Percentiles rank a stretch among this genome's conserved stretches.
Evolutionary conservation across 2,888 invertebrate genomes (phyloP).

Genomic region (Trypoxylon attenuatum): DNA sequence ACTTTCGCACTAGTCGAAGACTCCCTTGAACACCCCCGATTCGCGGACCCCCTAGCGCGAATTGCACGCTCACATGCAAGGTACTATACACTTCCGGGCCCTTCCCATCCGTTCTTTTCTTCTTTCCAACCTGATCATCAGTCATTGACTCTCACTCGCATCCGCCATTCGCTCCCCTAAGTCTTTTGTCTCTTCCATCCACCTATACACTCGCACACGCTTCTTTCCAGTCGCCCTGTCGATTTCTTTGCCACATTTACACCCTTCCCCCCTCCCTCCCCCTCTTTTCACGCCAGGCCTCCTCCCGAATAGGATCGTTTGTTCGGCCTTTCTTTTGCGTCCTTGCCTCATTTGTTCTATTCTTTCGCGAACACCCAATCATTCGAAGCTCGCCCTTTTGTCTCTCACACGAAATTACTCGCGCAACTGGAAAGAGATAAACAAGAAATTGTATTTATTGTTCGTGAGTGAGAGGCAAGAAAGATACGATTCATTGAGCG

Average conservation of each 20-base stretch:
- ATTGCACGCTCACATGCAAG: not conserved
- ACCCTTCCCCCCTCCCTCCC: not conserved
- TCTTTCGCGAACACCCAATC: no score
- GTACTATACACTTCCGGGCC: no score
- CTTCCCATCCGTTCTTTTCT: not conserved
- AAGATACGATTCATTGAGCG: slow-evolving; percentile 17
- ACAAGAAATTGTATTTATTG: slow-evolving; percentile 15
- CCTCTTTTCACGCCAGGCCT: no score
- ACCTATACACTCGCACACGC: not conserved
- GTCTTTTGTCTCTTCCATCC: not conserved
- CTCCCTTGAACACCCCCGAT: no score
- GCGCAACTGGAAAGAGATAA: slow-evolving; percentile 18
- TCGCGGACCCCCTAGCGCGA: not conserved
- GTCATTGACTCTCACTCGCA: no score
- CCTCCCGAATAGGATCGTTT: no score
- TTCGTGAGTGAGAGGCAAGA: not conserved
- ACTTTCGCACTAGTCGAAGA: not conserved
- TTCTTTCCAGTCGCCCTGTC: not conserved
- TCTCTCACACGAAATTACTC: no score
- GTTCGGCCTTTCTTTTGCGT: no score
- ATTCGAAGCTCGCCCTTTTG: no score
- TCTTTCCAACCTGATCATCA: not conserved
- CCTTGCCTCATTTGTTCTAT: no score
- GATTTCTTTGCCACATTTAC: not conserved
- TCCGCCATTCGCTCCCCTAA: not conserved